Conservation (phyloP, 2,797 vertebrate species). For the Numenius phaeopus region DNA sequence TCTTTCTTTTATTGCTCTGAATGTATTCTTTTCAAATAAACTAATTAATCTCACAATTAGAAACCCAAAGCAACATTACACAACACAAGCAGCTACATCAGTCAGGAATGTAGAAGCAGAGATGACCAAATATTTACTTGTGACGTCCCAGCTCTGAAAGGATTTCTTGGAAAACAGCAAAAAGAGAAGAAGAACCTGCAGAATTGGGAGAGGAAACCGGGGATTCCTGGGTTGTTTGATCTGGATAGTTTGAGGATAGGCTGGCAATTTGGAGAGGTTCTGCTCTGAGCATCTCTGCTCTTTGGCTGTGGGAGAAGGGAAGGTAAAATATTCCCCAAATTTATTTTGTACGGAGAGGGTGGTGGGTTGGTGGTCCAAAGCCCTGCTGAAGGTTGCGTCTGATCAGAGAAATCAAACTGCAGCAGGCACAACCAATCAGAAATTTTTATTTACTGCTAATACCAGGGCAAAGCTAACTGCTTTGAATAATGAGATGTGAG, state of each 20-base stretch:
- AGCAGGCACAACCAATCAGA: background rate
- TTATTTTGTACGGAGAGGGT: background rate
- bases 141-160: background rate
- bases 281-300: background rate
- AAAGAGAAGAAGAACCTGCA: background rate
- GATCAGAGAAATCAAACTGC: background rate
- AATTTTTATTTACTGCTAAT: background rate
- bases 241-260: background rate
- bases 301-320: background rate
- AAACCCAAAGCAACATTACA: background rate
- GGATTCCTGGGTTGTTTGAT: background rate
- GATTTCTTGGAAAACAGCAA: background rate
- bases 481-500: background rate
- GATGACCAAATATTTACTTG: background rate
- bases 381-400: background rate
- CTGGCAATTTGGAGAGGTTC: background rate
- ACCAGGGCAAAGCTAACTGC: background rate
- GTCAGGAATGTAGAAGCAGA: background rate
- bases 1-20: conserved; percentile 28
- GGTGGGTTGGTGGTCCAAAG: background rate
- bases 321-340: background rate
- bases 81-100: background rate
- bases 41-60: conserved; percentile 41
- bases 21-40: conserved; percentile 29
- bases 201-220: background rate